Evolutionary conservation across 2,113 vertebrate species (phyloP).

Genomic region (Corythaixoides concolor): DNA sequence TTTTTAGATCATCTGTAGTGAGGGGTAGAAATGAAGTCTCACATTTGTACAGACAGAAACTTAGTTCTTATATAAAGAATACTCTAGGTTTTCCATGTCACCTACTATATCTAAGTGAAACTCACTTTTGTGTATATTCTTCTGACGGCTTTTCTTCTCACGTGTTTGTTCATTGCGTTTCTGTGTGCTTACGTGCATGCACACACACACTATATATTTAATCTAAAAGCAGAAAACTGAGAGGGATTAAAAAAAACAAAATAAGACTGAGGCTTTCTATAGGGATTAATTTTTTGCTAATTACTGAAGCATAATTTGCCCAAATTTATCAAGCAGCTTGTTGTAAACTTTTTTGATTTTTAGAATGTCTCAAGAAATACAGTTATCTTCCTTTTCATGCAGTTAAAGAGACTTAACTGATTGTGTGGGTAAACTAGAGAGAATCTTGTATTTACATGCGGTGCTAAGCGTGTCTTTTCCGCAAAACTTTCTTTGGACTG

Average conservation of each 20-base stretch:
- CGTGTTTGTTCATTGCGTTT: not conserved
- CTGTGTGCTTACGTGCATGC: not conserved
- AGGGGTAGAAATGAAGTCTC: not conserved
- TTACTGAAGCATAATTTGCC: not conserved
- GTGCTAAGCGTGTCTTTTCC: not conserved
- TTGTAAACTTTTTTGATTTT: not conserved
- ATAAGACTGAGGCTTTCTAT: not conserved
- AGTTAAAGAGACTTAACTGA: not conserved
- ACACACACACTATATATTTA: not conserved
- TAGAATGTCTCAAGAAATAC: not conserved
- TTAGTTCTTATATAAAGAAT: not conserved
- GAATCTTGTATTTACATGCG: not conserved
- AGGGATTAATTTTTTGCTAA: not conserved
- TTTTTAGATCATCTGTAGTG: not conserved
- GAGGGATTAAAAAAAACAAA: not conserved
- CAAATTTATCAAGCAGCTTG: not conserved
- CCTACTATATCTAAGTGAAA: not conserved
- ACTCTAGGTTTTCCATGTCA: not conserved
- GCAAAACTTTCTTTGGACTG: not conserved
- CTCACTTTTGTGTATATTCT: not conserved
- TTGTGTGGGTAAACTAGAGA: not conserved
- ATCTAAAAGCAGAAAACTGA: not conserved
- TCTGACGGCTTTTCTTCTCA: not conserved
- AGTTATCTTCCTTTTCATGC: not conserved
- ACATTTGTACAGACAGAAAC: not conserved